Evolutionary conservation across 2,888 invertebrate species (phyloP), one percentile per base, ranked within the genome.

Genomic region (Seladonia tumulorum): DNA sequence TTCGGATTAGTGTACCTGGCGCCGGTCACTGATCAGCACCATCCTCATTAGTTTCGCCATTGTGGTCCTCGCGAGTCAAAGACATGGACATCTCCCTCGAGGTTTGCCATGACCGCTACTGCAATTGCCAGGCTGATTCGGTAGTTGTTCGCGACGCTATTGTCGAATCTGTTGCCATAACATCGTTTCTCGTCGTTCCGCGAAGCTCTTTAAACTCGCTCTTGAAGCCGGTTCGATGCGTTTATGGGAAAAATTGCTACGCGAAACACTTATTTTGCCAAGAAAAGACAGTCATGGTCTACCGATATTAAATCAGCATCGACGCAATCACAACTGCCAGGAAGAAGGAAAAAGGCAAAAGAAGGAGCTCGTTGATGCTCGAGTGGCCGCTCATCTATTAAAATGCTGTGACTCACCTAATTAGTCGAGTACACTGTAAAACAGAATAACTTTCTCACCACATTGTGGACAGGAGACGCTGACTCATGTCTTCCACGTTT

Each of bases 11-110:
- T 29, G 66, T 66, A 66, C 66, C 66, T 63, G 63, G 47, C 29
- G 45, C 14, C n/a, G 60, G 18, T 76, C 66, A n/a, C 63, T 42
- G 49, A 29, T 35, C 53, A n/a, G 53, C 74, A n/a, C 66, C 72
- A 79, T 14, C 47, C 8, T 35, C 49, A 25, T n/a, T 53, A 53
- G 53, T 53, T 39, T 74, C 35, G 47, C 35, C 47, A 42, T 42
- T 66, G 39, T 22, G 8, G 25, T 53, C 49, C 47, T 49, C 35
- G 14, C 25, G n/a, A 5, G 68, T 39, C 68, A 42, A 22, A 16
- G 5, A 42, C n/a, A 42, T 5, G 5, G 16, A 16, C 25, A 70
- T 57, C 49, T 3, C 45, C 68, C 53, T 25, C 53, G 63, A 57
- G 3, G 4, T 18, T 18, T 63, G 57, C 2, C 16, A 45, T 75